These are phyloP conservation scores for Scaptodrosophila lebanonensis DNA, from an alignment of 1,140 invertebrate species.

Conservation along the genomic window DNA sequence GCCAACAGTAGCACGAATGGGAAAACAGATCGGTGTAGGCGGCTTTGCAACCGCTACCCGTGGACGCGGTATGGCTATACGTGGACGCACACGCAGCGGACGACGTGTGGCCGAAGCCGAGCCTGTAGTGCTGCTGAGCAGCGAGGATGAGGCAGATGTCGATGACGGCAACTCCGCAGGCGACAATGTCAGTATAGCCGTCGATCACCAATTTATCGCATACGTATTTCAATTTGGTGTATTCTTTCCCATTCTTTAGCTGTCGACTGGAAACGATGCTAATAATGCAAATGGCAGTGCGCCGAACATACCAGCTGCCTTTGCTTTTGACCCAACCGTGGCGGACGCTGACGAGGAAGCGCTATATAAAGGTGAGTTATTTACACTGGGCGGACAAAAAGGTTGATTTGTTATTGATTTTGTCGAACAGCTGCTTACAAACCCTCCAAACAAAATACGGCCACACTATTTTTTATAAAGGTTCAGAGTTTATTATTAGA, in stretches of 20 bases:
- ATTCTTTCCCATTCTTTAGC: not conserved
- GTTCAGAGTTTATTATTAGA: too few relatives aligned
- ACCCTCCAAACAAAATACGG: too few relatives aligned
- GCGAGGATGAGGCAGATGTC: slow-evolving; percentile 79
- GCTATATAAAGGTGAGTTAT: slow-evolving; percentile 57
- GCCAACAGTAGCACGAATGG: slow-evolving; percentile 14
- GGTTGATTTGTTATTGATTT: not conserved
- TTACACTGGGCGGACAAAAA: too few relatives aligned
- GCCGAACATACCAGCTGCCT: slow-evolving; percentile 36
- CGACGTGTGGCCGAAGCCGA: slow-evolving; percentile 78
- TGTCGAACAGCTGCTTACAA: too few relatives aligned
- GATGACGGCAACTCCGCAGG: slow-evolving; percentile 44
- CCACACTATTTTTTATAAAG: too few relatives aligned
- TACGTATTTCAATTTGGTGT: not conserved
- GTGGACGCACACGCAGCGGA: slow-evolving; percentile 51
- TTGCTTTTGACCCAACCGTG: slow-evolving; percentile 55
- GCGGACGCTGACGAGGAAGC: slow-evolving; percentile 59
- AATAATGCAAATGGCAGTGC: slow-evolving; percentile 37
- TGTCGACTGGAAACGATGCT: slow-evolving; percentile 22
- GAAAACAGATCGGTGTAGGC: slow-evolving; percentile 24
- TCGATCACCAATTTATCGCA: not conserved
- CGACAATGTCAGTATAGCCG: slow-evolving; percentile 36
- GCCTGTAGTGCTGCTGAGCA: slow-evolving; percentile 82
- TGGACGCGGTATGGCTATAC: slow-evolving; percentile 44
- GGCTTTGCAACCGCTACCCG: slow-evolving; percentile 12